These are phyloP conservation scores for Chaetoderma sp. DNA, from an alignment of 2,888 invertebrate genomes.

Conservation along the genomic window DNA sequence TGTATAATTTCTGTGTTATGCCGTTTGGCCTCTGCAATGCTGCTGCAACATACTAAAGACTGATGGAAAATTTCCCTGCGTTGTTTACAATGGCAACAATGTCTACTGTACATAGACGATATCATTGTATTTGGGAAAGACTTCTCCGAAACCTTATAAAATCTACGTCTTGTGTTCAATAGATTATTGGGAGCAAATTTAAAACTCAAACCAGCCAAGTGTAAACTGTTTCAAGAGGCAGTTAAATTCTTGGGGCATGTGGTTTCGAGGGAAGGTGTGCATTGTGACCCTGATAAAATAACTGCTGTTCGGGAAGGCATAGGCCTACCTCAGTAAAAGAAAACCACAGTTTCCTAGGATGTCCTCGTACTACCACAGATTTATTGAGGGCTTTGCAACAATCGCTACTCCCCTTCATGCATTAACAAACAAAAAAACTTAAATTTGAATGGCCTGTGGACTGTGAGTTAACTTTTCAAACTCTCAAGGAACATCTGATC, in stretches of 20 bases:
- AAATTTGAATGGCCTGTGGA: constrained; percentile 26
- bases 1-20: constrained; percentile 34
- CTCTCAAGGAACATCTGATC: no score
- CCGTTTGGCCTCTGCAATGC: constrained; percentile 38
- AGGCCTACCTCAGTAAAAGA: constrained; percentile 1
- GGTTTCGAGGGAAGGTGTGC: constrained; percentile 8
- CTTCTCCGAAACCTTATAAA: constrained; percentile 23
- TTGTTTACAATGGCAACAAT: constrained; percentile 27
- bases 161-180: constrained; percentile 34
- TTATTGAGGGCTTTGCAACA: no score
- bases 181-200: constrained; percentile 36
- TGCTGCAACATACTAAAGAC: no score
- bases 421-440: constrained; percentile 14
- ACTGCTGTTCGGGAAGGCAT: not conserved
- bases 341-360: constrained; percentile 11
- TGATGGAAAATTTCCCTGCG: no score
- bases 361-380: no score
- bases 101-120: constrained; percentile 40
- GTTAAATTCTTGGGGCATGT: constrained; percentile 19
- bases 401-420: constrained; percentile 12
- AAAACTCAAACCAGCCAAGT: constrained; percentile 42
- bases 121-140: constrained; percentile 31
- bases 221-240: constrained; percentile 25
- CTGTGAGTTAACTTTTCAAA: constrained; percentile 29
- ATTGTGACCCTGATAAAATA: constrained; percentile 5